These are phyloP conservation scores for Drosophila tanythrix DNA, from an alignment of 2,888 invertebrate species.

Conservation along the genomic window DNA sequence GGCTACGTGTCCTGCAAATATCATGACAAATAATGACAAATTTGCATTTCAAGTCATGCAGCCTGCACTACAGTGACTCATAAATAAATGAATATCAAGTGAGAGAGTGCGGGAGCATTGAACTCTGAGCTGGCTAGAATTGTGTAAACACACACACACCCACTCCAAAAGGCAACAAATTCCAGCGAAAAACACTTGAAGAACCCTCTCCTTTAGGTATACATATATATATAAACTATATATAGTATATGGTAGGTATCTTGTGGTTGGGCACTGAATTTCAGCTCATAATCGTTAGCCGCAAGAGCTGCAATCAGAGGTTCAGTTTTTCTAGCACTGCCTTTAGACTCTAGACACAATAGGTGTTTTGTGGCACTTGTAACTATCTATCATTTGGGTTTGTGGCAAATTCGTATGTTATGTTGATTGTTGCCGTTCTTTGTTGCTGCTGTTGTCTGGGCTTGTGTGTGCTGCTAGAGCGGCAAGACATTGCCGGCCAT, in stretches of 20 bases:
- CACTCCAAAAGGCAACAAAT: conserved; percentile 26
- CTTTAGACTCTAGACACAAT: conserved; percentile 29
- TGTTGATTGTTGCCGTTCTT: conserved; percentile 4
- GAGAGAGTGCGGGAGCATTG: conserved; percentile 50
- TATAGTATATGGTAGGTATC: not conserved
- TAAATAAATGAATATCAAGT: conserved; percentile 68
- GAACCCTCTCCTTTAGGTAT: not conserved
- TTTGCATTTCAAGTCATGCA: conserved; percentile 66
- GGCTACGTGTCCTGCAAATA: conserved; percentile 53
- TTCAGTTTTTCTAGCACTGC: conserved; percentile 24
- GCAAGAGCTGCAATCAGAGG: conserved; percentile 56
- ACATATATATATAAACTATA: conserved; percentile 1
- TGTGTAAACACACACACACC: conserved; percentile 12
- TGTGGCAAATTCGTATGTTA: conserved; percentile 51
- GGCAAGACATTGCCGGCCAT: conserved; percentile 70
- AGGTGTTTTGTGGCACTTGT: conserved; percentile 65
- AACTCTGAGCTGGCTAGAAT: conserved; percentile 46
- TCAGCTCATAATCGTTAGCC: conserved; percentile 65
- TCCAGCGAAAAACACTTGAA: conserved; percentile 54
- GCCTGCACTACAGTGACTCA: conserved; percentile 49
- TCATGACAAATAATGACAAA: conserved; percentile 74
- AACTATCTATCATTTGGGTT: conserved; percentile 59
- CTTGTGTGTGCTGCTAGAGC: conserved; percentile 15
- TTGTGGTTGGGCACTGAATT: conserved; percentile 5
- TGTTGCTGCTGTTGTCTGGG: conserved; percentile 46